phyloP scores from a whole-genome alignment of 2,888 invertebrate genomes.

The Terebella lapidaria region DNA sequence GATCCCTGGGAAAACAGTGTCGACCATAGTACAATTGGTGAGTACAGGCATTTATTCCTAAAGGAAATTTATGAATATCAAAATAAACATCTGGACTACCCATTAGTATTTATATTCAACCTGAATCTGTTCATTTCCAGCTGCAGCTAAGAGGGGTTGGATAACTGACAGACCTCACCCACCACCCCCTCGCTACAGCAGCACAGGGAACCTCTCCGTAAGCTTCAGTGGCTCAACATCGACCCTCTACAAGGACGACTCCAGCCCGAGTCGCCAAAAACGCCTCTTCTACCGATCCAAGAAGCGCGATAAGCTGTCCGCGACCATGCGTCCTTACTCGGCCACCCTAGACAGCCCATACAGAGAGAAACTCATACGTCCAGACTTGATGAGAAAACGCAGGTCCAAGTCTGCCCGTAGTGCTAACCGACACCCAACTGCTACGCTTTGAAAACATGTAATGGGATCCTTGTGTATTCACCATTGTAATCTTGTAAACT shows the following conservation, averaged over 20 bases:
- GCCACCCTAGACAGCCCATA: conserved; percentile 26
- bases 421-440: too few species aligned
- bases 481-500: too few species aligned
- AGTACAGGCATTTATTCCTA: too few species aligned
- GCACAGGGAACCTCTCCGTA: neutral
- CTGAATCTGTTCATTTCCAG: conserved; percentile 10
- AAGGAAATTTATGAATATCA: too few species aligned
- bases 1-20: conserved; percentile 23
- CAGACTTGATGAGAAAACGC: conserved; percentile 3
- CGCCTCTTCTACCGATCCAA: conserved; percentile 14
- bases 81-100: too few species aligned
- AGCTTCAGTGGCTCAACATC: conserved; percentile 1
- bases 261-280: conserved; percentile 3
- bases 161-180: conserved; percentile 10
- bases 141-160: conserved; percentile 2
- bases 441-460: too few species aligned
- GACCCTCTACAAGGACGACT: conserved; percentile 10
- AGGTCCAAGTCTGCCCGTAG: conserved; percentile 14
- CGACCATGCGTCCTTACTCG: conserved; percentile 43
- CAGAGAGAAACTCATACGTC: conserved; percentile 12
- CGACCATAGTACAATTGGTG: conserved; percentile 13
- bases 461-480: too few species aligned
- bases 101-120: too few species aligned
- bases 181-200: conserved; percentile 11
- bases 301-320: conserved; percentile 26